Percentiles rank a stretch among this genome's conserved stretches.
Evolutionary conservation across 2,888 invertebrate genomes (phyloP).

Genomic region (Yponomeuta malinellus): DNA sequence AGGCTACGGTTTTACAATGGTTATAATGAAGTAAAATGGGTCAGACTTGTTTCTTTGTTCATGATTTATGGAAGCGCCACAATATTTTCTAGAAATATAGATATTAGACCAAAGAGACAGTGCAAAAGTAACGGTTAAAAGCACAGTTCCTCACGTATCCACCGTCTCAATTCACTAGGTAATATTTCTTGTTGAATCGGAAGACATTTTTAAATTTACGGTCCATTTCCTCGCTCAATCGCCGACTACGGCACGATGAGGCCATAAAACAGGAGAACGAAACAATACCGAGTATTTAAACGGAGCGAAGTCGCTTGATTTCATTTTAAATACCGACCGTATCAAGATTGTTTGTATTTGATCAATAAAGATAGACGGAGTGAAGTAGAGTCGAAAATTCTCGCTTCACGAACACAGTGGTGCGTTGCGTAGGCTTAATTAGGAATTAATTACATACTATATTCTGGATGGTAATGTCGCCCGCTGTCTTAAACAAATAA

Average conservation of each 20-base stretch:
- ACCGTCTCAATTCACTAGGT: background rate
- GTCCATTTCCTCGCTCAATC: constrained; percentile 1
- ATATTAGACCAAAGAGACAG: background rate
- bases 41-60: background rate
- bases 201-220: constrained; percentile 13
- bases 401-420: background rate
- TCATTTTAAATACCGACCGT: background rate
- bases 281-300: constrained; percentile 13
- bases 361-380: background rate
- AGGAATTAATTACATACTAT: background rate
- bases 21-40: background rate
- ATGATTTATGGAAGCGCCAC: background rate
- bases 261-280: constrained; percentile 8
- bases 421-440: background rate
- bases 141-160: background rate
- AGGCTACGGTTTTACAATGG: background rate
- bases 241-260: constrained; percentile 8
- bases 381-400: background rate
- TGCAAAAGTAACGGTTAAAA: background rate
- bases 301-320: background rate
- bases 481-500: background rate
- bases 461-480: background rate
- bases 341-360: background rate
- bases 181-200: constrained; percentile 10
- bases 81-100: background rate